Percentiles rank a stretch among this genome's conserved stretches.
phyloP scores from a whole-genome alignment of 2,888 invertebrate genomes.

The Girardia tigrina region DNA sequence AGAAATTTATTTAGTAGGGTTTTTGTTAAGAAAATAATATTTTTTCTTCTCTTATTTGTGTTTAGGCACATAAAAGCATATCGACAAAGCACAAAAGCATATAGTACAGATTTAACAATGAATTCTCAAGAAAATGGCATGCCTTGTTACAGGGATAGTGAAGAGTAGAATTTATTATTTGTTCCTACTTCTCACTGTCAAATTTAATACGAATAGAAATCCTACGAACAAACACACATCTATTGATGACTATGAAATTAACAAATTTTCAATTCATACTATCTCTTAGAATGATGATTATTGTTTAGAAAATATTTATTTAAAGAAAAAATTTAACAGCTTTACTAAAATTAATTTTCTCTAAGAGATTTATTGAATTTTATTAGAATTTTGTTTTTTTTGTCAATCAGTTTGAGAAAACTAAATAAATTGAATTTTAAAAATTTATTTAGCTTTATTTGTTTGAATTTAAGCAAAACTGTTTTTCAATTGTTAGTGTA shows the following conservation, averaged over 20 bases:
- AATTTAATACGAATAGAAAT: constrained; percentile 20
- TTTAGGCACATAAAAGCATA: constrained; percentile 14
- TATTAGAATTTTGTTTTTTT: no score
- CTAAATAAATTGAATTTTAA: not conserved
- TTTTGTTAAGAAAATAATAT: not conserved
- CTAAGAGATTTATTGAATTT: constrained; percentile 23
- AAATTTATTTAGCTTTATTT: constrained; percentile 7
- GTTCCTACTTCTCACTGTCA: constrained; percentile 15
- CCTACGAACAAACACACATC: not conserved
- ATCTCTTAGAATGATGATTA: constrained; percentile 20
- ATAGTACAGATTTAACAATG: constrained; percentile 2
- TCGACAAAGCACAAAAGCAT: constrained; percentile 23
- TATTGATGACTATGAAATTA: constrained; percentile 3
- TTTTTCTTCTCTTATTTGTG: constrained; percentile 18
- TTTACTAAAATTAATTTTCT: constrained; percentile 17
- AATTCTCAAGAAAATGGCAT: not conserved
- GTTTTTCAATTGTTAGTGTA: not conserved
- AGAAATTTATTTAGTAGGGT: constrained; percentile 18
- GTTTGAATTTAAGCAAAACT: not conserved
- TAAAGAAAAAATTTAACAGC: constrained; percentile 20
- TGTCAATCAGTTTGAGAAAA: constrained; percentile 9
- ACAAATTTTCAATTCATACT: constrained; percentile 23
- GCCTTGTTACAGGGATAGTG: constrained; percentile 8
- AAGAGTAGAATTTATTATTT: constrained; percentile 11
- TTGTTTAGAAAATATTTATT: constrained; percentile 20